Evolutionary conservation across 2,113 vertebrate species (phyloP), one percentile per base, ranked within the genome.

Genomic region (Myotis davidii): DNA sequence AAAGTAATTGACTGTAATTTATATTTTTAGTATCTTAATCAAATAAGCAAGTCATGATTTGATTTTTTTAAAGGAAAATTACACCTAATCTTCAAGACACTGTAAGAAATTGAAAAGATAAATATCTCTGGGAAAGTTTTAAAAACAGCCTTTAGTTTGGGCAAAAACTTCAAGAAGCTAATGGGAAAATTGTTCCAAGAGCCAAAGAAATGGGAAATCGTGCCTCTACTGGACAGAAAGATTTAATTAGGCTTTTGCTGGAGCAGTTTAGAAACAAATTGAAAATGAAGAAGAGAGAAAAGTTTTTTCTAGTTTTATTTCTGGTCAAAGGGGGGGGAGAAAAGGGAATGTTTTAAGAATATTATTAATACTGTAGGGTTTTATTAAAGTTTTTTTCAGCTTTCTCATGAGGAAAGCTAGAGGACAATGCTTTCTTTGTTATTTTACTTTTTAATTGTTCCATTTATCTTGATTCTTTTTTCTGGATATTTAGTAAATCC

Each of bases 351-450:
- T n/a, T 85, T 83, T 85, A 77, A 90, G 29, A 78, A 77, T 82
- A 54, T 39, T 76, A 59, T 48, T 37, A 81, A 89, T 61, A n/a
- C 20, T 64, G 2, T 21, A 79, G 45, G 6, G 5, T 69, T 25
- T 84, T 32, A 50, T 78, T 86, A 59, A 42, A 88, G 11, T 86
- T 77, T 91, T 61, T 96, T 32, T 91, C 20, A 89, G 14, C 12
- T 56, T 92, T 82, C 18, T 37, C 42, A 21, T 74, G 20, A 48
- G 37, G 16, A 78, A 91, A 29, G 73, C 5, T 18, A 12, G 69
- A 87, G 34, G 2, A 91, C 72, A 16, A 50, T 54, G 61, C 0
- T 1, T 42, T 18, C 48, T 20, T 83, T 76, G 29, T 79, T 69
- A 91, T 74, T 91, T 94, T 85, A 82, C 54, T 34, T 85, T 70